phyloP scores from a whole-genome alignment of 2,888 invertebrate species.

The Ganaspis brasiliensis region DNA sequence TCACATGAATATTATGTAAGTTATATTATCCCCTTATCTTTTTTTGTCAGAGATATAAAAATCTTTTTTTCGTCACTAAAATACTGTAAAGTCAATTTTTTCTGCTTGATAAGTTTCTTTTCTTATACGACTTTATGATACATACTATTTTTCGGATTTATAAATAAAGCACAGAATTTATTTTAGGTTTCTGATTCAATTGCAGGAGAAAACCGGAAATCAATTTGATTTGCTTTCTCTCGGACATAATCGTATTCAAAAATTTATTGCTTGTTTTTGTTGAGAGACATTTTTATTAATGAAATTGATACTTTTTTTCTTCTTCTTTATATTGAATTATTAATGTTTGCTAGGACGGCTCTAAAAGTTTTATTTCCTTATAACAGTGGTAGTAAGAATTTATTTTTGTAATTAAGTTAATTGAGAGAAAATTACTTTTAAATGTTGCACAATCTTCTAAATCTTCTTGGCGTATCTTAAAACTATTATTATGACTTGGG shows the following conservation, averaged over 20 bases:
- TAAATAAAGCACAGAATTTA: background rate
- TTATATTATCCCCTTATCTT: conserved; percentile 25
- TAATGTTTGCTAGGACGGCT: background rate
- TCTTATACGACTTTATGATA: too few species aligned
- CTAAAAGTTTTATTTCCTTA: background rate
- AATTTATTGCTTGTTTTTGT: too few species aligned
- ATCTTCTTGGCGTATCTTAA: background rate
- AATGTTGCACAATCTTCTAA: background rate
- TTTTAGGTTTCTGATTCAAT: background rate
- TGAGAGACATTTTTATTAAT: too few species aligned
- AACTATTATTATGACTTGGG: conserved; percentile 1
- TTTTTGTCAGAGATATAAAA: conserved; percentile 1
- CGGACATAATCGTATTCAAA: background rate
- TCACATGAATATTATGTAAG: conserved; percentile 28
- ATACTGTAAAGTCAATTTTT: background rate
- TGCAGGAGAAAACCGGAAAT: background rate
- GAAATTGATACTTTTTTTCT: too few species aligned
- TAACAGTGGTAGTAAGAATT: too few species aligned
- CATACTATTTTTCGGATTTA: background rate
- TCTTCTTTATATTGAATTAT: too few species aligned
- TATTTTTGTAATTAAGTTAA: too few species aligned
- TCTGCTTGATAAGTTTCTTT: background rate
- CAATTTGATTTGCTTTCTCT: background rate
- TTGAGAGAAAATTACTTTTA: too few species aligned
- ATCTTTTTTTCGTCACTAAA: background rate